Percentiles rank a stretch among this genome's conserved stretches.
Conservation (phyloP, 2,888 invertebrate genomes). For the Nephrocerus scutellatus region DNA sequence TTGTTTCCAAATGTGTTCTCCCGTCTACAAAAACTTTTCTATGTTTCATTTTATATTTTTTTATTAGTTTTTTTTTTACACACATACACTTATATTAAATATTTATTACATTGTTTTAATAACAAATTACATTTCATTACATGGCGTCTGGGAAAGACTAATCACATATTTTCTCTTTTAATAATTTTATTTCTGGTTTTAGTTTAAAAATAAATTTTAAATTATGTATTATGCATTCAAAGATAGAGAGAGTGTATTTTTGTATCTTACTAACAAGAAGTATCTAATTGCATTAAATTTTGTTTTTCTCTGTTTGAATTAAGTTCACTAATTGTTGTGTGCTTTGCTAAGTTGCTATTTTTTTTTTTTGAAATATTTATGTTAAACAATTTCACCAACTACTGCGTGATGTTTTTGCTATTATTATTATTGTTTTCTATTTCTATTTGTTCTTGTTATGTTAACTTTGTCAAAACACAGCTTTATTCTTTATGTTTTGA, state of each 20-base stretch:
- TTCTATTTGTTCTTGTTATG: conserved; percentile 15
- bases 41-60: conserved; percentile 19
- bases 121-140: too few species aligned
- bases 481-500: too few species aligned
- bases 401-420: not conserved
- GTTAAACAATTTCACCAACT: not conserved
- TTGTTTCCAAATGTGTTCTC: not conserved
- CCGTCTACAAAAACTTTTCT: not conserved
- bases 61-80: conserved; percentile 26
- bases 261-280: conserved; percentile 6
- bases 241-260: too few species aligned
- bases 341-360: conserved; percentile 7
- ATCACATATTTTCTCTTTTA: conserved; percentile 37
- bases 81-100: too few species aligned
- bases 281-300: conserved; percentile 17
- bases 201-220: not conserved
- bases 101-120: too few species aligned
- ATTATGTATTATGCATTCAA: too few species aligned
- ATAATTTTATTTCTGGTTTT: conserved; percentile 14
- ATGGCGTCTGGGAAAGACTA: conserved; percentile 50
- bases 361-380: conserved; percentile 31
- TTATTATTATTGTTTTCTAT: not conserved
- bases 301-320: conserved; percentile 3
- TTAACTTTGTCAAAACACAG: too few species aligned
- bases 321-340: too few species aligned